Evolutionary conservation across 2,888 invertebrate genomes (phyloP), one percentile per base, ranked within the genome.

Genomic region (Ophion slaviceki): DNA sequence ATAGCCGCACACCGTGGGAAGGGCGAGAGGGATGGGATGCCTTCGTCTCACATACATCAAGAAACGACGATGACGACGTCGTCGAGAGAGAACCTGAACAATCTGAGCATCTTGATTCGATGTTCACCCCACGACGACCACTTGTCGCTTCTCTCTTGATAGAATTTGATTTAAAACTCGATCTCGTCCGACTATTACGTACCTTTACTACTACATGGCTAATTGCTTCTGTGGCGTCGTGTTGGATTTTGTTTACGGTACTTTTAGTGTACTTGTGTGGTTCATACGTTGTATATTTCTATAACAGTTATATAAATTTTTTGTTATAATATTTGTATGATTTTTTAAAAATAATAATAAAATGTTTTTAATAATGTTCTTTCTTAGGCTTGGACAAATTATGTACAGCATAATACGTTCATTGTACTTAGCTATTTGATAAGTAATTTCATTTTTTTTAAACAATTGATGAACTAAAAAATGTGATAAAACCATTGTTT

Each of bases 91-190:
- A 66, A 20, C 20, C 72, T 75, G 72, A 62, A 64, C 82, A 77
- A 86, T 86, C 80, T 67, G 72, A 86, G 80, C 67, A 80, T 83
- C 85, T 86, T 72, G 72, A 80, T 76, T 82, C 85, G 78, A 59
- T 45, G 76, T 77, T 72, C 67, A 77, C 14, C 72, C 76, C 62
- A 76, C 76, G 85, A 83, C 85, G 85, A 86, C 85, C 85, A 86
- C 85, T 86, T 86, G 85, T 86, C 85, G 85, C 85, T 86, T 83
- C 80, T 20, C 80, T 53, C 72, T 57, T 71, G 47, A 74, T 17
- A 76, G 57, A 77, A 72, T 70, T 78, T 79, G 82, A 82, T 80
- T 85, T 66, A 61, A 79, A 66, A 66, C 79, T 79, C 67, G 76
- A 82, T 76, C 47, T 80, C 72, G 82, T 77, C 82, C 67, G 79